Evolutionary conservation across 2,113 vertebrate genomes (phyloP), one percentile per base, ranked within the genome.

Genomic region (Riparia riparia): DNA sequence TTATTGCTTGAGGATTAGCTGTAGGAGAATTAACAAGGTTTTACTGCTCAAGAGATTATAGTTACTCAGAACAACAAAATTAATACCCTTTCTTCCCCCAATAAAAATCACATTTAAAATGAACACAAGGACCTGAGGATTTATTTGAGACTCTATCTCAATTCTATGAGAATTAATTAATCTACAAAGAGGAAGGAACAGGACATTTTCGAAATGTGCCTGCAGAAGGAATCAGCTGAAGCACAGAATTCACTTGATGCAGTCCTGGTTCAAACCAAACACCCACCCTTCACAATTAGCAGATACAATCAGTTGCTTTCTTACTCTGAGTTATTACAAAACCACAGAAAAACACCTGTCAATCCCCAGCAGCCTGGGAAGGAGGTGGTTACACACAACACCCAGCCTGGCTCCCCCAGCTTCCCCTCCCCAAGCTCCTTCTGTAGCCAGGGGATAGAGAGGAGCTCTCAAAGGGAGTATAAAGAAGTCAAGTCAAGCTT

Each of bases 1-100:
- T 93, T 91, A 68, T 45, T 88, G 65, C 58, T 54, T 85, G 39
- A 86, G 63, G 50, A 94, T 91, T 90, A 97, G 54, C 31, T 80
- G 25, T 12, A 42, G 20, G 42, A 90, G 82, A 85, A 94, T 82
- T 91, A 90, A 89, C 41, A 53, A 77, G 66, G 49, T 84, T 91
- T 91, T 85, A 93, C 42, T 1, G 4, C 70, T 70, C 47, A 82
- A 51, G 68, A 88, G 93, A 93, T 94, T 68, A 84, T 1, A 86
- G 74, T 54, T 63, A 77, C 19, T 90, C 47, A 45, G 39, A 92
- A 88, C 34, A 95, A 93, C 32, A 80, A 85, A 93, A 73, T 65
- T 64, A 95, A 92, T 54, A 70, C 54, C 19, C 26, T 85, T 71
- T 82, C 53, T 42, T 86, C 78, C 18, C 8, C 50, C 77, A 91